Evolutionary conservation across 2,113 vertebrate genomes (phyloP).

Genomic region (Lophura nycthemera): DNA sequence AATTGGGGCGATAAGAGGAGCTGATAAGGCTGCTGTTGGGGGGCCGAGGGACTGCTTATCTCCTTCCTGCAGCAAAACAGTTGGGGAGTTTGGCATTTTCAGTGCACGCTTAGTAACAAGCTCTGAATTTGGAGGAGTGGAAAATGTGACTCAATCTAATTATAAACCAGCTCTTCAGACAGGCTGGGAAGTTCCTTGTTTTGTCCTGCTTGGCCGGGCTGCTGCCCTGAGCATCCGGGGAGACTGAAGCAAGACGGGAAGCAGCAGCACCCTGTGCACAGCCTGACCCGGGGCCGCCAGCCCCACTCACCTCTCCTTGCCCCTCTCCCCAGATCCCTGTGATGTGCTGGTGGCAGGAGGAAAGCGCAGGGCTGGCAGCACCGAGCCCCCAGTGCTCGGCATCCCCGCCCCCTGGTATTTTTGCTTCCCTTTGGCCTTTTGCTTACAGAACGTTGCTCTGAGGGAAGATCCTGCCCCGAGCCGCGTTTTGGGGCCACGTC

Average conservation of each 20-base stretch:
- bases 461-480: constrained; percentile 30
- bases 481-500: constrained; percentile 31
- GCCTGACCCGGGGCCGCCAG: not conserved
- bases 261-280: not conserved
- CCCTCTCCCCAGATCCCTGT: not conserved
- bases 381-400: constrained; percentile 57
- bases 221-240: not conserved
- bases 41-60: not conserved
- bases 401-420: constrained; percentile 36
- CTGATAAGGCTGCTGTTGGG: constrained; percentile 40
- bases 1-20: not conserved
- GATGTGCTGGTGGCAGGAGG: constrained; percentile 63
- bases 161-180: constrained; percentile 50
- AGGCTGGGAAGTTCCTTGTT: constrained; percentile 47
- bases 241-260: not conserved
- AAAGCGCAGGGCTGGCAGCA: constrained; percentile 16
- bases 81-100: constrained; percentile 47
- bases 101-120: not conserved
- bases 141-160: constrained; percentile 68
- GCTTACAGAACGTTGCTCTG: not conserved
- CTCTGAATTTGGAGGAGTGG: constrained; percentile 59
- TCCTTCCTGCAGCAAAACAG: constrained; percentile 3
- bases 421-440: constrained; percentile 58
- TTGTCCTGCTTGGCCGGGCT: constrained; percentile 25
- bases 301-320: not conserved